These are phyloP conservation scores for Molothrus aeneus DNA, from an alignment of 2,797 vertebrate genomes.

Conservation along the genomic window DNA sequence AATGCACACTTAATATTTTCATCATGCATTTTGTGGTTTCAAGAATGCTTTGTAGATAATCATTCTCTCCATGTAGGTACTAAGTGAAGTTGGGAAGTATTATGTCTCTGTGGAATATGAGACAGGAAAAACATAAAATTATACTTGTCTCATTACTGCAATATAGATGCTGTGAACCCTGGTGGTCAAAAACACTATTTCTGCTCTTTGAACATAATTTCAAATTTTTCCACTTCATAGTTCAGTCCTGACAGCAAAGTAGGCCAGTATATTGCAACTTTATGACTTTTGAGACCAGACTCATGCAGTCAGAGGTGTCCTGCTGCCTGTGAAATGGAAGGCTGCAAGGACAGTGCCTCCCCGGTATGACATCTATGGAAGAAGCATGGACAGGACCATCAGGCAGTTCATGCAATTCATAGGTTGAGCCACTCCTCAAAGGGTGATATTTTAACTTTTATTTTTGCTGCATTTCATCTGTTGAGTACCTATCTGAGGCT, in stretches of 20 bases:
- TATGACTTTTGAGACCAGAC: neutral
- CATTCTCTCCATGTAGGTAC: neutral
- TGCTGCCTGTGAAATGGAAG: neutral
- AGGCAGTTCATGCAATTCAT: neutral
- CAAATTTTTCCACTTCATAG: neutral
- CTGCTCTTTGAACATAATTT: neutral
- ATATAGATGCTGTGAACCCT: neutral
- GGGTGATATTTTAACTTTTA: conserved; percentile 46
- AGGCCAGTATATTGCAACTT: neutral
- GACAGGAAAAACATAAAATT: neutral
- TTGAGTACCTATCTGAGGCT: conserved; percentile 31
- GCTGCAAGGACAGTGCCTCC: neutral
- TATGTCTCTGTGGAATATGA: neutral
- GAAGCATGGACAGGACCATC: neutral
- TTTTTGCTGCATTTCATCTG: conserved; percentile 54
- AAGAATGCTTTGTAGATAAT: conserved; percentile 9
- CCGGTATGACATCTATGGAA: neutral
- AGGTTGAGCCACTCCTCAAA: neutral
- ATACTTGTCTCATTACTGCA: neutral
- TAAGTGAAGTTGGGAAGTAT: neutral
- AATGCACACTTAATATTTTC: neutral
- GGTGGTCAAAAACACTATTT: neutral
- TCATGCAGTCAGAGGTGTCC: neutral
- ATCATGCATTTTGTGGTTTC: neutral
- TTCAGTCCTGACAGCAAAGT: neutral